Base-by-base conservation (phyloP, 2,888 invertebrate genomes). In the Acanthosepion esculentum region DNA sequence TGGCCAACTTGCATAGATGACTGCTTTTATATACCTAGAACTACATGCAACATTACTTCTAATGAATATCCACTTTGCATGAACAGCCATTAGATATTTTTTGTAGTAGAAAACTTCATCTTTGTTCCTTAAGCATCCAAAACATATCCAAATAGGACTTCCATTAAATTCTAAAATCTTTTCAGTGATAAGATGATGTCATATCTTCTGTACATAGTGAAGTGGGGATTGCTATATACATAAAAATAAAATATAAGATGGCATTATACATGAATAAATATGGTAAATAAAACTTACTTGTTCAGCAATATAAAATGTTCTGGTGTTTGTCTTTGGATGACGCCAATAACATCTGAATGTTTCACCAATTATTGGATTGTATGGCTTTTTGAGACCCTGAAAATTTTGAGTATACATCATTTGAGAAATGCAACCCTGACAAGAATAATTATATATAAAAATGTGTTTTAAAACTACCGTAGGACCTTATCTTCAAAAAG, bases 301-400 rank as follows among this genome's bases (percentile, higher is more conserved):
- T 97, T 99, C 99, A 26, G 99, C 98, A 50, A 99, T 98, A 97
- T 99, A 99, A 97, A 98, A 99, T 0, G 99, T 99, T 95, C 98
- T 98, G 41, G 98, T 98, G 94, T 98, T 98, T 94, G 98, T 98
- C 55, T 97, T 97, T 0, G 98, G 98, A 97, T 99, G 99, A 95
- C 98, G 98, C 99, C 99, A 99, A 97, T 98, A 99, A 96, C 99
- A 99, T 0, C 99, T 98, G 98, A 99, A 99, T 1, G 98, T 98
- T 98, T 99, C 99, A 0, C 99, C 99, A 94, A 99, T 98, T 94
- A 99, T 98, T 0, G 99, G 99, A 98, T 99, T 99, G 97, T 99
- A 99, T 0, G 99, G 99, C 97, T 99, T 99, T 97, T 99, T 99
- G 94, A 99, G 98, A 8, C 99, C 99, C 97, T 97, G 95, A 53